phyloP scores from a whole-genome alignment of 2,888 invertebrate genomes.

The Drosophila fulvimacula region DNA sequence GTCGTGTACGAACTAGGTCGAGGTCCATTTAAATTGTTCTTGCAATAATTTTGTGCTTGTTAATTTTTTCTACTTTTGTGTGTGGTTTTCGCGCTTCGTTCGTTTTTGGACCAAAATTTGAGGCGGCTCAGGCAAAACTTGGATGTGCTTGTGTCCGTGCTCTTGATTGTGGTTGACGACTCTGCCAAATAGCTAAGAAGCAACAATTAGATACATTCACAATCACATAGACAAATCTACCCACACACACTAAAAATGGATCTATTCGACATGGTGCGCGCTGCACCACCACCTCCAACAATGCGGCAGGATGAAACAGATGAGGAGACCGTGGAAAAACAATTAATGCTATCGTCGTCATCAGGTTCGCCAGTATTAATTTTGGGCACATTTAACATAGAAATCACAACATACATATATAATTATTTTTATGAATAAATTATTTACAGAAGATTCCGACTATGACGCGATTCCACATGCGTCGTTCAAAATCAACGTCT shows the following conservation, averaged over 20 bases:
- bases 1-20: not conserved
- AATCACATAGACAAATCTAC: not conserved
- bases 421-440: not conserved
- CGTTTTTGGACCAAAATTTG: conserved; percentile 10
- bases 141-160: conserved; percentile 5
- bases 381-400: not conserved
- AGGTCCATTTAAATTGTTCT: not conserved
- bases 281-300: conserved; percentile 44
- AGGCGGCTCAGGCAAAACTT: conserved; percentile 11
- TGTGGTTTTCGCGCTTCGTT: conserved; percentile 39
- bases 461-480: not conserved
- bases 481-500: fast-evolving
- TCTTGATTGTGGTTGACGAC: not conserved
- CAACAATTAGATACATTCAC: not conserved
- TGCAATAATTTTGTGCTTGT: conserved; percentile 6
- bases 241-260: conserved; percentile 37
- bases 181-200: not conserved
- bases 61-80: conserved; percentile 1
- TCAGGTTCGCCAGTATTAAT: conserved; percentile 9
- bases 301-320: conserved; percentile 14
- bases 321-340: not conserved
- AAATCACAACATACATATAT: not conserved
- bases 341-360: not conserved
- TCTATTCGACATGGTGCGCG: conserved; percentile 51
- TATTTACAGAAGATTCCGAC: conserved; percentile 7